Evolutionary conservation across 2,888 invertebrate genomes (phyloP).

Genomic region (Abscondita cerata): DNA sequence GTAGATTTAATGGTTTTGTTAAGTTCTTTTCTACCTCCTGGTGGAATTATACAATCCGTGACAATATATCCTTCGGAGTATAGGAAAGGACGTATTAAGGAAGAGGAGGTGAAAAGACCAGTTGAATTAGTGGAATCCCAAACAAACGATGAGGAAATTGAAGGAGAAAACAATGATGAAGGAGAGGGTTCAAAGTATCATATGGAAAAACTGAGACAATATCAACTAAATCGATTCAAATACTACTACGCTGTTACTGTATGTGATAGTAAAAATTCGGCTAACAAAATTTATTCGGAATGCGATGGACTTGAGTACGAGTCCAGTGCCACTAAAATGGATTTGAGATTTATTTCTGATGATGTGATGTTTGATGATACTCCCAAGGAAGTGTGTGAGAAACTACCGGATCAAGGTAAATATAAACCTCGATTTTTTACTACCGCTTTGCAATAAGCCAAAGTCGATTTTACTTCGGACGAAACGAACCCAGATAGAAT

Average conservation of each 20-base stretch:
- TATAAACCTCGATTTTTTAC: slow-evolving; percentile 87
- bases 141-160: slow-evolving; percentile 56
- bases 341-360: slow-evolving; percentile 92
- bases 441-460: slow-evolving; percentile 89
- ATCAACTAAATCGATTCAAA: slow-evolving; percentile 91
- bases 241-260: slow-evolving; percentile 93
- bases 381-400: slow-evolving; percentile 77
- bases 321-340: slow-evolving; percentile 87
- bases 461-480: slow-evolving; percentile 95
- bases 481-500: slow-evolving; percentile 85
- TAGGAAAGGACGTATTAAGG: slow-evolving; percentile 86
- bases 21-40: slow-evolving; percentile 82
- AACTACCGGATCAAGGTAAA: slow-evolving; percentile 75
- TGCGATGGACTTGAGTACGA: slow-evolving; percentile 97
- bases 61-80: slow-evolving; percentile 94
- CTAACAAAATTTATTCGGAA: slow-evolving; percentile 88
- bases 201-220: slow-evolving; percentile 90
- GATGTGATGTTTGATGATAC: slow-evolving; percentile 89
- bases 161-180: too few relatives aligned
- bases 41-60: slow-evolving; percentile 77
- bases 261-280: slow-evolving; percentile 82
- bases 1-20: slow-evolving; percentile 73
- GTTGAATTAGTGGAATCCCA: slow-evolving; percentile 70
- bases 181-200: slow-evolving; percentile 75
- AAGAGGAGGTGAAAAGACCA: slow-evolving; percentile 90